A percentile compares a stretch with the other conserved stretches of the same genome.
phyloP scores from a whole-genome alignment of 53 echinoderm and acorn worm species.

The Temnopleurus reevesii region DNA sequence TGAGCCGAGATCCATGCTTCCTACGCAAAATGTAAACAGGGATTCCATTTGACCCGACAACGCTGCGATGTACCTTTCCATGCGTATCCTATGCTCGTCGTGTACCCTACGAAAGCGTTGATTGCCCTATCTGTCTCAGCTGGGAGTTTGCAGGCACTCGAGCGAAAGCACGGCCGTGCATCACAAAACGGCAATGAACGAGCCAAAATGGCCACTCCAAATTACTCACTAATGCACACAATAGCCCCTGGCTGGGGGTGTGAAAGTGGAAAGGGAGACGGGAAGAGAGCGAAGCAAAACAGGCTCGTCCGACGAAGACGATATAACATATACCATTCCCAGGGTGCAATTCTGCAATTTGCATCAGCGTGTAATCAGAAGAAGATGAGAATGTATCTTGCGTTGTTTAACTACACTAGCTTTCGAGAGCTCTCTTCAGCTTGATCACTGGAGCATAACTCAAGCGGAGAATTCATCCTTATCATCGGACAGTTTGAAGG shows the following conservation, averaged over 20 bases:
- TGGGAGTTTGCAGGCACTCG: neutral
- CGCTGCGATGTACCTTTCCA: neutral
- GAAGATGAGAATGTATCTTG: neutral
- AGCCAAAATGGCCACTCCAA: constrained; percentile 38
- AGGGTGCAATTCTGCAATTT: constrained; percentile 26
- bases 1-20: neutral
- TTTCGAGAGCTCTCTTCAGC: neutral
- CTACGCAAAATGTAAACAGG: neutral
- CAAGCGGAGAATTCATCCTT: neutral
- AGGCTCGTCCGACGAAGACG: neutral
- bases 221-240: constrained; percentile 16
- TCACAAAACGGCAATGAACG: constrained; percentile 3
- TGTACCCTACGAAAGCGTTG: neutral
- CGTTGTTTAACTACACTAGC: constrained; percentile 2
- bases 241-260: neutral
- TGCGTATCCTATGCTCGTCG: neutral
- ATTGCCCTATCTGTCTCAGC: neutral
- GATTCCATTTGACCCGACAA: neutral
- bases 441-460: constrained; percentile 1
- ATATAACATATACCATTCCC: neutral
- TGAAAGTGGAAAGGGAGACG: neutral
- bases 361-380: neutral
- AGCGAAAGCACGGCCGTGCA: neutral
- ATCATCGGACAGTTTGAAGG: neutral
- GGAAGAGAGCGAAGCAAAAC: neutral